Conservation (phyloP, 2,888 invertebrate genomes). For the Drepanosiphum platanoidis region DNA sequence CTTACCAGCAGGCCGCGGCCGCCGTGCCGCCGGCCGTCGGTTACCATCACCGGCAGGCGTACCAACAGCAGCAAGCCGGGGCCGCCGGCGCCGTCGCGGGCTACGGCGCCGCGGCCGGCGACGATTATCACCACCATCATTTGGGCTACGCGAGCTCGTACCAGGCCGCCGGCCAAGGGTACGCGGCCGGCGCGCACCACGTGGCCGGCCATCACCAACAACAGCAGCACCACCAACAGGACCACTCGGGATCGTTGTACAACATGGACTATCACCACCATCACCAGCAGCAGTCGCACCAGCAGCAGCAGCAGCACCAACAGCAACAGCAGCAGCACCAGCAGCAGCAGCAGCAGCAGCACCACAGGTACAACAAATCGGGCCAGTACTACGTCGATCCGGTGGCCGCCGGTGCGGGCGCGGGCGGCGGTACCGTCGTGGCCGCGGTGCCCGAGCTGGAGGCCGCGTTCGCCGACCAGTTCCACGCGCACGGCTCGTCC, state of each 20-base stretch:
- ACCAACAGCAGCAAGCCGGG: constrained; percentile 66
- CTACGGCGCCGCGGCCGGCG: constrained; percentile 64
- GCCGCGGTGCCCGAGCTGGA: constrained; percentile 66
- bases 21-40: constrained; percentile 66
- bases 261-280: constrained; percentile 67
- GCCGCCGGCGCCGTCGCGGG: constrained; percentile 63
- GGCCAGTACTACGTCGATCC: constrained; percentile 70
- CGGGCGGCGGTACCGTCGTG: constrained; percentile 69
- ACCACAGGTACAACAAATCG: constrained; percentile 55
- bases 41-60: constrained; percentile 65
- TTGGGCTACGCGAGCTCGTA: constrained; percentile 46
- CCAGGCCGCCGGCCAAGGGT: constrained; percentile 38
- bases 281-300: constrained; percentile 65
- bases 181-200: constrained; percentile 26
- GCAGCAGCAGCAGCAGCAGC: constrained; percentile 65
- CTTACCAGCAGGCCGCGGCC: constrained; percentile 61
- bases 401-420: constrained; percentile 66
- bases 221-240: constrained; percentile 35
- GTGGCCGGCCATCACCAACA: constrained; percentile 28
- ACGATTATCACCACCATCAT: constrained; percentile 38
- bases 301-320: constrained; percentile 65
- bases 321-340: constrained; percentile 68
- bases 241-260: constrained; percentile 36
- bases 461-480: constrained; percentile 69
- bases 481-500: constrained; percentile 69